Evolutionary conservation across 2,797 vertebrate species (phyloP).

Genomic region (Novumbra hubbsi): DNA sequence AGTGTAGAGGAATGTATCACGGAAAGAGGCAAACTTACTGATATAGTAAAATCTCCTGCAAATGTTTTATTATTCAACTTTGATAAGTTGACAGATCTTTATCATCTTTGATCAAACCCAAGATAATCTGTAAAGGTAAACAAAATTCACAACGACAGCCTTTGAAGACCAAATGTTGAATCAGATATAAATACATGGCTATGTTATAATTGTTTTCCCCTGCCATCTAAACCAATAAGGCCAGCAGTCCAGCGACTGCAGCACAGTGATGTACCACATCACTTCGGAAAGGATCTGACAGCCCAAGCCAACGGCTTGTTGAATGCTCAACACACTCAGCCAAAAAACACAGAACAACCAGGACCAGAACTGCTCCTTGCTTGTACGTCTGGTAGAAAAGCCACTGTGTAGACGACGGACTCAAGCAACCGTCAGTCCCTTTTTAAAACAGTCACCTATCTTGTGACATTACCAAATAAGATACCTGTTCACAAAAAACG

Average conservation of each 20-base stretch:
- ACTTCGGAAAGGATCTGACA: conserved; percentile 67
- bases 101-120: conserved; percentile 49
- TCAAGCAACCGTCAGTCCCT: conserved; percentile 40
- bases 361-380: conserved; percentile 40
- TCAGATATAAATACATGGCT: conserved; percentile 69
- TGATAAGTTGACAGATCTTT: conserved; percentile 39
- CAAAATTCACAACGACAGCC: conserved; percentile 61
- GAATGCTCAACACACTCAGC: conserved; percentile 64
- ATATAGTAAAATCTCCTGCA: conserved; percentile 21
- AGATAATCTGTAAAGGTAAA: conserved; percentile 61
- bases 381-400: conserved; percentile 20
- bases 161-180: conserved; percentile 66
- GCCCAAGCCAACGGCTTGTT: conserved; percentile 68
- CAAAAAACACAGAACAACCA: conserved; percentile 70
- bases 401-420: conserved; percentile 24
- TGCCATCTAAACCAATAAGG: conserved; percentile 69
- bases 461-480: not conserved
- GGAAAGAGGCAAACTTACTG: not conserved
- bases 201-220: conserved; percentile 72
- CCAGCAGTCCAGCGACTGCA: conserved; percentile 57
- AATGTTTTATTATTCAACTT: conserved; percentile 55
- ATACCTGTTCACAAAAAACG: not conserved
- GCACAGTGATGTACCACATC: conserved; percentile 69
- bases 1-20: not conserved
- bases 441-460: conserved; percentile 30